Conservation (phyloP, 2,888 invertebrate genomes). For the Exephanes ischioxanthus region DNA sequence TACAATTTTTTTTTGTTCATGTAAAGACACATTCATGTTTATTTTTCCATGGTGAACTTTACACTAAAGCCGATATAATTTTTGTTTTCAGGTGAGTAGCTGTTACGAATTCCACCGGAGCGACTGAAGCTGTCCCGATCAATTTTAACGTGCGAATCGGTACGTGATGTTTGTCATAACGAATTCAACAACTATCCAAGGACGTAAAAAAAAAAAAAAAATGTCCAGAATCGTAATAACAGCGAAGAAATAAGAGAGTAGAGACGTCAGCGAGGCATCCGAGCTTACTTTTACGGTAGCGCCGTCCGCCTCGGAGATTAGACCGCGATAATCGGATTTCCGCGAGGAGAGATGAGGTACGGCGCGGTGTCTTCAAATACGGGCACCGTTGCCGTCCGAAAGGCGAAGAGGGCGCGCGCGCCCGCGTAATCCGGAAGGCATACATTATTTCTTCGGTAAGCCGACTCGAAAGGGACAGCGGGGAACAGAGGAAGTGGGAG, state of each 20-base stretch:
- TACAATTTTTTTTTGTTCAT: no score
- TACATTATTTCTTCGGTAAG: conserved; percentile 65
- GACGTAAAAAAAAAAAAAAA: no score
- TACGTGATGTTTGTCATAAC: no score
- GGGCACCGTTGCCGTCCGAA: conserved; percentile 39
- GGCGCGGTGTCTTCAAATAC: conserved; percentile 52
- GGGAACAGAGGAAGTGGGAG: conserved; percentile 33
- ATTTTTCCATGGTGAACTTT: no score
- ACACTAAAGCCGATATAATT: no score
- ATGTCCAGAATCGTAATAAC: neutral
- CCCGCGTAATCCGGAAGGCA: conserved; percentile 61
- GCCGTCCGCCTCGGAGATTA: conserved; percentile 63
- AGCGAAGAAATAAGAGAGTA: conserved; percentile 48
- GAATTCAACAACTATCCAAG: no score
- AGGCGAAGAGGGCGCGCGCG: conserved; percentile 31
- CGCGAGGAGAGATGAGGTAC: conserved; percentile 50
- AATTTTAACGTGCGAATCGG: no score
- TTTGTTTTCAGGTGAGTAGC: no score
- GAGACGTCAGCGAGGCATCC: conserved; percentile 7
- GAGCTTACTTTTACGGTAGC: conserved; percentile 46
- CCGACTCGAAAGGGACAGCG: conserved; percentile 58
- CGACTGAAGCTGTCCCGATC: no score
- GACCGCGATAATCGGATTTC: conserved; percentile 69
- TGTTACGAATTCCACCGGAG: no score
- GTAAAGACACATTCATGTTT: no score